Conservation (phyloP, 2,888 invertebrate genomes). For the Drosophila parthenogenetica region DNA sequence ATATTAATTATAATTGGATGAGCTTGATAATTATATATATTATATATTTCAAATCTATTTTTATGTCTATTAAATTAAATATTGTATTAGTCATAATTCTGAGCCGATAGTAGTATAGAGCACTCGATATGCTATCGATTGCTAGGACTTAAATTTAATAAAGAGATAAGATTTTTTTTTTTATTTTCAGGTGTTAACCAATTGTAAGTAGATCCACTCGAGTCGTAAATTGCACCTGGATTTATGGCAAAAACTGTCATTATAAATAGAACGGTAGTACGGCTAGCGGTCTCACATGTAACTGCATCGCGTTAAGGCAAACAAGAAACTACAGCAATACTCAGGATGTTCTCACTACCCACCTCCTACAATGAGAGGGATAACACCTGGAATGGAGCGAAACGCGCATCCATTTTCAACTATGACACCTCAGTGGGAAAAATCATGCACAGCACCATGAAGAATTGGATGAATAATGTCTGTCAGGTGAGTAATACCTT, state of each 20-base stretch:
- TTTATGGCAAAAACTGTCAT: slow-evolving; percentile 20
- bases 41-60: not conserved
- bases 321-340: slow-evolving; percentile 4
- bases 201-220: slow-evolving; percentile 20
- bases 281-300: slow-evolving; percentile 7
- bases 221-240: slow-evolving; percentile 23
- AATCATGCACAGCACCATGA: slow-evolving; percentile 64
- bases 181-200: slow-evolving; percentile 42
- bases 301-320: slow-evolving; percentile 6
- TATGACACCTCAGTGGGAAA: slow-evolving; percentile 65
- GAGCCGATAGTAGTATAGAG: not conserved
- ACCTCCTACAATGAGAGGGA: slow-evolving; percentile 66
- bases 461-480: slow-evolving; percentile 69
- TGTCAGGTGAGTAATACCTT: slow-evolving; percentile 56
- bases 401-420: slow-evolving; percentile 55
- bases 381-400: slow-evolving; percentile 65
- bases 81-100: not conserved
- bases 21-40: not conserved
- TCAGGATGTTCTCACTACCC: slow-evolving; percentile 54
- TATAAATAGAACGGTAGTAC: slow-evolving; percentile 55
- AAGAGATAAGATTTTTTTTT: slow-evolving; percentile 51
- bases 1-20: not conserved
- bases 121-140: slow-evolving; percentile 31
- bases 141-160: slow-evolving; percentile 11
- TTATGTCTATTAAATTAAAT: not conserved